Evolutionary conservation across 2,888 invertebrate genomes (phyloP), one percentile per base, ranked within the genome.

Genomic region (Mystacides longicornis): DNA sequence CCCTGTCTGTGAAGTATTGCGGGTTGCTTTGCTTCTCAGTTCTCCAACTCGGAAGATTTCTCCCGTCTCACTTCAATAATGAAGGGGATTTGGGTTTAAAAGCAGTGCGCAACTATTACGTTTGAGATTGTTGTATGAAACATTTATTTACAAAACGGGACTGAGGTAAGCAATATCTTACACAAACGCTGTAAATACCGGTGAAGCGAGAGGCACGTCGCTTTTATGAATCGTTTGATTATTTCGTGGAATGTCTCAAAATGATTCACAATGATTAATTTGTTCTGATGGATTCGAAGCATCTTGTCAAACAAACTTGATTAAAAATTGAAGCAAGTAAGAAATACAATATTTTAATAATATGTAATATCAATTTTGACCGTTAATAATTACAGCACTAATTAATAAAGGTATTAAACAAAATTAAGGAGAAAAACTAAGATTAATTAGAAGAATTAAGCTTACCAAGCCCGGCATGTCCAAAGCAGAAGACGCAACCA

Each of bases 401-500:
- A n/a, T n/a, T n/a, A n/a, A n/a, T n/a, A n/a, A n/a, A n/a, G n/a
- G n/a, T n/a, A n/a, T n/a, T n/a, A n/a, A n/a, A n/a, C n/a, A n/a
- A n/a, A n/a, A n/a, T n/a, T n/a, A 5, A 5, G 16, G 7, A 14
- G 43, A 16, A 43, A 43, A 5, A 43, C 7, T 16, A 43, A 5
- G 16, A n/a, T 11, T 5, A 18, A 43, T 43, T 5, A 14, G 43
- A 18, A n/a, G 16, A 43, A 20, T 19, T 18, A 7, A 61, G 76
- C 79, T 81, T 74, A 88, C 92, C 92, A 65, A 90, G 81, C 70
- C 87, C 88, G 62, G 90, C 88, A 73, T 92, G 91, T 71, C 92
- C 92, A 67, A 91, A 89, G 74, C 90, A 89, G 72, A 92, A 88
- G 67, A 93, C 82, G 74, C 91, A 91, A 62, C 94, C 94, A 72